Conservation (phyloP, 1,140 invertebrate genomes). For the Dinoponera quadriceps region DNA sequence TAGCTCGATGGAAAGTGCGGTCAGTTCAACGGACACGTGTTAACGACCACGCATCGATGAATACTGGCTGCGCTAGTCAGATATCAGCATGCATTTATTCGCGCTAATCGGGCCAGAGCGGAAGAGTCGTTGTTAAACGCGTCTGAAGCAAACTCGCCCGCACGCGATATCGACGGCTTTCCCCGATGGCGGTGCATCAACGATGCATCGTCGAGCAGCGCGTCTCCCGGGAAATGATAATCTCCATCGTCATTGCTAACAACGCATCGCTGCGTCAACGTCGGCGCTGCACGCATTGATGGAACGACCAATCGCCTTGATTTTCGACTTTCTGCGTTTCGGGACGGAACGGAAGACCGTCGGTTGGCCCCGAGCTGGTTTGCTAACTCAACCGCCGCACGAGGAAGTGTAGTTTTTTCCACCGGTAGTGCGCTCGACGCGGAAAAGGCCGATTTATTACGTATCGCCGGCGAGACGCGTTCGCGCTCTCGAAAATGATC, state of each 20-base stretch:
- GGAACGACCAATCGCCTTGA: no score
- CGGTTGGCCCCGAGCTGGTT: not conserved
- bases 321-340: not conserved
- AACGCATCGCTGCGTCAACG: not conserved
- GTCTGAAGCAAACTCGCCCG: not conserved
- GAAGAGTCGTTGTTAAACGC: constrained; percentile 2
- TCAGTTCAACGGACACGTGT: not conserved
- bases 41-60: not conserved
- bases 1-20: not conserved
- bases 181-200: not conserved
- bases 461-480: no score
- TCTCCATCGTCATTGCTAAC: constrained; percentile 43
- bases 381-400: not conserved
- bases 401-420: constrained; percentile 14
- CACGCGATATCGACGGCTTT: not conserved
- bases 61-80: not conserved
- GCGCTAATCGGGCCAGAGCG: not conserved
- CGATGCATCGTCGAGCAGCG: constrained; percentile 28
- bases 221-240: constrained; percentile 32
- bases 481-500: not conserved
- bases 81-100: not conserved
- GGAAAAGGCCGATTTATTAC: not conserved
- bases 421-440: not conserved
- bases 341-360: not conserved
- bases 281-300: not conserved